These are phyloP conservation scores for Clunio marinus DNA, from an alignment of 2,888 invertebrate species.

Conservation along the genomic window DNA sequence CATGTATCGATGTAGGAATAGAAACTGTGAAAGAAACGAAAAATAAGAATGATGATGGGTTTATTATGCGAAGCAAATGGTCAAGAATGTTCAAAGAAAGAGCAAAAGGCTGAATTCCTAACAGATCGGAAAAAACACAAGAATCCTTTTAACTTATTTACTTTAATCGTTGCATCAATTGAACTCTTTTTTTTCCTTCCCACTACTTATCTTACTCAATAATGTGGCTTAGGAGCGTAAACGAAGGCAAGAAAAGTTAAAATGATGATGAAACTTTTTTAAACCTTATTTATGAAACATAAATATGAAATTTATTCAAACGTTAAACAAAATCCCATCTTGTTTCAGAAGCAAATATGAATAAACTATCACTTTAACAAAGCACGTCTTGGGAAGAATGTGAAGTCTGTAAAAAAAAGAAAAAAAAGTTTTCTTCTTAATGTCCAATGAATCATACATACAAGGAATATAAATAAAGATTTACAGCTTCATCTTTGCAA, in stretches of 20 bases:
- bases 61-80: slow-evolving; percentile 6
- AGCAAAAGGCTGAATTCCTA: not conserved
- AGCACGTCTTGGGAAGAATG: slow-evolving; percentile 10
- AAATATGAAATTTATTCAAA: not conserved
- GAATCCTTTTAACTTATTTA: slow-evolving; percentile 27
- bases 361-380: slow-evolving; percentile 31
- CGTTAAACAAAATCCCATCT: not conserved
- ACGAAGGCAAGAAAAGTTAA: too few relatives aligned
- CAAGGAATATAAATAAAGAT: slow-evolving; percentile 31
- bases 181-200: too few relatives aligned
- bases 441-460: slow-evolving; percentile 3
- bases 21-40: not conserved
- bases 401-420: not conserved
- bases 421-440: not conserved
- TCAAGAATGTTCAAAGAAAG: not conserved
- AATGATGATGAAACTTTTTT: too few relatives aligned
- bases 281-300: not conserved
- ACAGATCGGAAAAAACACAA: not conserved
- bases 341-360: not conserved
- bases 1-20: not conserved
- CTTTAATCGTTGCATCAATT: not conserved
- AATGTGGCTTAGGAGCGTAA: too few relatives aligned
- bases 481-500: slow-evolving; percentile 28
- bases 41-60: not conserved
- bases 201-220: too few relatives aligned